Conservation (phyloP, 2,888 invertebrate species). For the Odontocolon sp. region DNA sequence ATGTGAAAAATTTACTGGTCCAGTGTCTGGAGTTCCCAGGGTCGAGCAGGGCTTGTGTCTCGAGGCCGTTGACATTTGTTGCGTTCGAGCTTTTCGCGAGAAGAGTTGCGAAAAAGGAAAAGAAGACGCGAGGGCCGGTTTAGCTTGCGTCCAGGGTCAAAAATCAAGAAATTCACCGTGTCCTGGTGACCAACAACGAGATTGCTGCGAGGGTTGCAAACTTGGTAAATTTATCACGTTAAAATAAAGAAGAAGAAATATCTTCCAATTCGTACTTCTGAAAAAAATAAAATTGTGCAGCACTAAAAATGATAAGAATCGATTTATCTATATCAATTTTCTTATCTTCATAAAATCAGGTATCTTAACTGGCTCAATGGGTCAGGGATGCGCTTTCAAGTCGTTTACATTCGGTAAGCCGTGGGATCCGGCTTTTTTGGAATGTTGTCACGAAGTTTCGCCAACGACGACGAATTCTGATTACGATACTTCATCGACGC, state of each 20-base stretch:
- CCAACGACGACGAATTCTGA: conserved; percentile 65
- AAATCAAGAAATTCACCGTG: conserved; percentile 57
- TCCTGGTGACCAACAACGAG: conserved; percentile 74
- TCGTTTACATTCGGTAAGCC: conserved; percentile 83
- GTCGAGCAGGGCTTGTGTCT: conserved; percentile 85
- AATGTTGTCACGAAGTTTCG: conserved; percentile 83
- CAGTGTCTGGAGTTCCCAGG: conserved; percentile 82
- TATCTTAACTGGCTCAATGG: conserved; percentile 83
- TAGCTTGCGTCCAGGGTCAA: conserved; percentile 73
- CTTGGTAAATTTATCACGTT: conserved; percentile 68
- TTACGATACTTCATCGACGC: conserved; percentile 39
- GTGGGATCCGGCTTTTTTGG: conserved; percentile 84
- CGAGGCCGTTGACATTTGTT: conserved; percentile 86
- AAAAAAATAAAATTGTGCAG: too few species aligned
- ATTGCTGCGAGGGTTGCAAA: conserved; percentile 79
- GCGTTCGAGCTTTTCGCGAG: conserved; percentile 81
- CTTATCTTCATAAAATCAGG: too few species aligned
- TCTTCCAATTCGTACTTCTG: too few species aligned
- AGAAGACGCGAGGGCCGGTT: conserved; percentile 81
- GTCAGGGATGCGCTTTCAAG: conserved; percentile 83
- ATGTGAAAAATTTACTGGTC: conserved; percentile 82
- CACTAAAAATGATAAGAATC: too few species aligned
- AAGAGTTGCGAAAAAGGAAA: conserved; percentile 82
- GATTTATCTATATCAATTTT: conserved; percentile 6
- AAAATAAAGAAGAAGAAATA: conserved; percentile 8